These are phyloP conservation scores for Datnioides undecimradiatus DNA, from an alignment of 2,113 vertebrate species.

Conservation along the genomic window DNA sequence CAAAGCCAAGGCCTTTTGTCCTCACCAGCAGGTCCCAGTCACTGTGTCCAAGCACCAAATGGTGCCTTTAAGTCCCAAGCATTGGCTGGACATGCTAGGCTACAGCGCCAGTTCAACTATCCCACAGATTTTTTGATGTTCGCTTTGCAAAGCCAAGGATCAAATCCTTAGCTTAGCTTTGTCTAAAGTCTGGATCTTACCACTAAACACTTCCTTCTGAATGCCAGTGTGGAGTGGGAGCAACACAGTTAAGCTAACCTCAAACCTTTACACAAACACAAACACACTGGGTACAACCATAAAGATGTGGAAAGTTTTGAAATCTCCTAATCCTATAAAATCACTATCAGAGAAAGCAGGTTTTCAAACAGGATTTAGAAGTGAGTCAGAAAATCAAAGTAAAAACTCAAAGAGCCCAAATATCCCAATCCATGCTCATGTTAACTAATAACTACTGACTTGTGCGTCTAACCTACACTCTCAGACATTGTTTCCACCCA, in stretches of 20 bases:
- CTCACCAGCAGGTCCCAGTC: slow-evolving; percentile 44
- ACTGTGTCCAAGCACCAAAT: slow-evolving; percentile 14
- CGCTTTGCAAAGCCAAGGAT: slow-evolving; percentile 9
- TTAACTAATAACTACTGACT: slow-evolving; percentile 9
- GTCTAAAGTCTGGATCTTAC: slow-evolving; percentile 67
- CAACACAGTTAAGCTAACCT: slow-evolving; percentile 42
- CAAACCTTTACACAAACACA: slow-evolving; percentile 46
- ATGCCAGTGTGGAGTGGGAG: slow-evolving; percentile 51
- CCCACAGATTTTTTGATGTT: slow-evolving; percentile 4
- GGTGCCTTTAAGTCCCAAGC: slow-evolving; percentile 20
- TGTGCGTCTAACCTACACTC: slow-evolving; percentile 23
- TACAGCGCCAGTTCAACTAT: slow-evolving; percentile 6
- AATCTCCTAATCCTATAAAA: slow-evolving; percentile 26
- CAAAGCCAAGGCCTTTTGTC: slow-evolving; percentile 56
- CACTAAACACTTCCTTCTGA: slow-evolving; percentile 86
- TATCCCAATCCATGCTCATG: background rate
- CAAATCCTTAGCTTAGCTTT: slow-evolving; percentile 36
- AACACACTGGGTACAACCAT: slow-evolving; percentile 11
- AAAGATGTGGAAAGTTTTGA: slow-evolving; percentile 31
- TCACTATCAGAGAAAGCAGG: background rate
- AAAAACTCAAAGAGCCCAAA: background rate
- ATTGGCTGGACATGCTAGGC: slow-evolving; percentile 7
- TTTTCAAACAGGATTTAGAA: slow-evolving; percentile 4
- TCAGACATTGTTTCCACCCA: slow-evolving; percentile 45
- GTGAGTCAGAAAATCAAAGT: background rate